phyloP scores from a whole-genome alignment of 2,113 vertebrate genomes.

The Syngnathus floridae region DNA sequence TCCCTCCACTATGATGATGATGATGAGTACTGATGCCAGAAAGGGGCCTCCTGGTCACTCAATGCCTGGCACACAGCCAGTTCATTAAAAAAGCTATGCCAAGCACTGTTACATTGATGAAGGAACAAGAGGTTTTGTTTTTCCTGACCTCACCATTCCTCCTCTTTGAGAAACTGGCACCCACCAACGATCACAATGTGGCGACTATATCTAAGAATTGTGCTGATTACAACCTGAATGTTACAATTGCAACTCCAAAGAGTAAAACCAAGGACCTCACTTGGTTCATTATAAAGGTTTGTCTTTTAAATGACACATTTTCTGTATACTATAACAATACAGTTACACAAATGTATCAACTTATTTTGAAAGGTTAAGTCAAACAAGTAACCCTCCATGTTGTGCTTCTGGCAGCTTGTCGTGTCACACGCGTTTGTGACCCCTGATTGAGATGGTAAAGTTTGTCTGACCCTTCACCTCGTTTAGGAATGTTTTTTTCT shows the following conservation, averaged over 20 bases:
- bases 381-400: not conserved
- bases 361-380: not conserved
- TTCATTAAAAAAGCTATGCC: constrained; percentile 59
- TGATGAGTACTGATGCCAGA: constrained; percentile 48
- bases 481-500: constrained; percentile 11
- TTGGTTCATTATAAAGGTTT: not conserved
- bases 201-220: not conserved
- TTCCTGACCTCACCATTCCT: constrained; percentile 22
- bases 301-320: no score
- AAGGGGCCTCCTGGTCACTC: constrained; percentile 41
- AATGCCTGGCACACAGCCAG: constrained; percentile 47
- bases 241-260: not conserved
- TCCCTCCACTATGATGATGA: constrained; percentile 49
- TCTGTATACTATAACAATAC: not conserved
- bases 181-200: constrained; percentile 6
- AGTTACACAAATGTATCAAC: not conserved
- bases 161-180: constrained; percentile 7
- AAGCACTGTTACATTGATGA: constrained; percentile 36
- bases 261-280: not conserved
- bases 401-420: not conserved
- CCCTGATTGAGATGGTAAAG: constrained; percentile 2
- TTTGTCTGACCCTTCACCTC: constrained; percentile 19
- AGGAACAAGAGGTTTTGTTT: constrained; percentile 56
- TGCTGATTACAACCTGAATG: not conserved
- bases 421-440: not conserved